Evolutionary conservation across 2,888 invertebrate genomes (phyloP), one percentile per base, ranked within the genome.

Genomic region (Noctua fimbriata): DNA sequence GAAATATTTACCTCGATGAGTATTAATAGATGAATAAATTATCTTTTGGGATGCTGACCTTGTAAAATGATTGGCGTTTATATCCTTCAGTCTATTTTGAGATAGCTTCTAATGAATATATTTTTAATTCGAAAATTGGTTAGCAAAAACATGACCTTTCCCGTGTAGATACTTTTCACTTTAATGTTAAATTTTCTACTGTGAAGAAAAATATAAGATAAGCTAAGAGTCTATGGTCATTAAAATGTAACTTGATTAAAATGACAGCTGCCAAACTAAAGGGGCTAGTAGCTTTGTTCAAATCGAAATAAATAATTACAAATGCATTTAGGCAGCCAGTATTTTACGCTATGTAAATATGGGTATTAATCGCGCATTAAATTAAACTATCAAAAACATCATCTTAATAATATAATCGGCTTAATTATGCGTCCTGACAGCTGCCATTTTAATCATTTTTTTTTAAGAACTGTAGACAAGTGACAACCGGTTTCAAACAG

Each of bases 21-120:
- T 32, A 44, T n/a, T n/a, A 32, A 71, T 66, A 36, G 18, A 73
- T 73, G 28, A 80, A 79, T 55, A 52, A 24, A 55, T 41, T 24
- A 49, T 49, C n/a, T 67, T 24, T 52, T 52, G 28, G 21, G 58
- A 32, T 52, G 9, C 1, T 24, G n/a, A 60, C 32, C 4, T 49
- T 69, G n/a, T 44, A 32, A 52, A 41, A 55, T 49, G 14, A 67
- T 60, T 52, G 58, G n/a, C 18, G 12, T 9, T 52, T 7, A 5
- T 44, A 52, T 55, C 14, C 14, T 47, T 24, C 6, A 24, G 44
- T 58, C 21, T 80, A 73, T 49, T 80, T 60, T 72, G 66, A 36
- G 65, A n/a, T 49, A 67, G n/a, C 24, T 49, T 49, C n/a, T 71
- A 44, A 9, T 1, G 2, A 55, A 44, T 58, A 6, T 7, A 36